phyloP scores from a whole-genome alignment of 2,113 vertebrate species.

The Lagenorhynchus albirostris region DNA sequence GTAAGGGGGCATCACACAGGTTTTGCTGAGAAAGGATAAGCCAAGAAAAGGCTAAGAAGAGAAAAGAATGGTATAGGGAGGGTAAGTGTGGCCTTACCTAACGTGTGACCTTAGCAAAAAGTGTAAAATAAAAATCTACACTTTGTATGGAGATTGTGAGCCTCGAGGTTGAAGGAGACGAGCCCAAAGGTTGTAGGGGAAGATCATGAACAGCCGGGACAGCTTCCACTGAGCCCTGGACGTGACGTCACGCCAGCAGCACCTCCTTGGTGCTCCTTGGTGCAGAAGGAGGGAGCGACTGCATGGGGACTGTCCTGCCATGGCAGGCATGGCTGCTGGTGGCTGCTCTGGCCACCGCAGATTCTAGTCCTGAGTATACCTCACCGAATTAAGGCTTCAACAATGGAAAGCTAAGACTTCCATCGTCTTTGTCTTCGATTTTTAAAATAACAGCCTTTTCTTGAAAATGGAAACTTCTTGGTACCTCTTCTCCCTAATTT shows the following conservation, averaged over 20 bases:
- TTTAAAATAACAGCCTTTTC: slow-evolving; percentile 39
- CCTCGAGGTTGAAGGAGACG: background rate
- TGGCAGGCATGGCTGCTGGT: background rate
- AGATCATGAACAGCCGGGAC: accelerated
- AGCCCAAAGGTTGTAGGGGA: accelerated
- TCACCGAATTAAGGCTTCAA: background rate
- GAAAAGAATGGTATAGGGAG: background rate
- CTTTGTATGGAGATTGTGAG: background rate
- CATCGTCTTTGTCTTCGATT: background rate
- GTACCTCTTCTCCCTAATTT: slow-evolving; percentile 35
- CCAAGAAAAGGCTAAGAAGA: background rate
- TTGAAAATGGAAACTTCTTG: slow-evolving; percentile 40
- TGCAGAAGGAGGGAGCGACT: background rate
- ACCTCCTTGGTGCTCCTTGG: background rate
- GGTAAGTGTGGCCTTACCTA: background rate
- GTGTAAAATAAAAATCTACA: background rate
- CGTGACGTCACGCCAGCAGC: background rate
- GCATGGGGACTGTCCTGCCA: background rate
- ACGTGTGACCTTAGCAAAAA: background rate
- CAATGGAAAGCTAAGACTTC: background rate
- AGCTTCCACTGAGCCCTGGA: background rate
- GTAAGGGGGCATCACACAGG: background rate
- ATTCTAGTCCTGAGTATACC: background rate
- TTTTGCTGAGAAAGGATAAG: background rate
- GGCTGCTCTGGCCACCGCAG: background rate